phyloP scores from a whole-genome alignment of 2,113 vertebrate genomes.

The Erythrocercus mccallii region DNA sequence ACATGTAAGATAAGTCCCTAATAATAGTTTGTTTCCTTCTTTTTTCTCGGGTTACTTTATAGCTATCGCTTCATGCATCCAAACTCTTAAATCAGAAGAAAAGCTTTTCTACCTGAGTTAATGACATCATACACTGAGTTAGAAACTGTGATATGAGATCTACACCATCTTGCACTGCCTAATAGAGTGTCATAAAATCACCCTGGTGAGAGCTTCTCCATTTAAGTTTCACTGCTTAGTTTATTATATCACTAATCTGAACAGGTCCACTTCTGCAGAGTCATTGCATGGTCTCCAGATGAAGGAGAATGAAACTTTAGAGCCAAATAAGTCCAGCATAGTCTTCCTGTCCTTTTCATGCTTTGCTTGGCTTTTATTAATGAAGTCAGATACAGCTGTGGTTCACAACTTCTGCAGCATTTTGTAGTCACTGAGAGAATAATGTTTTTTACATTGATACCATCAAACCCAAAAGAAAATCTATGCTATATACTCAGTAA shows the following conservation, averaged over 20 bases:
- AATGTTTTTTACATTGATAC: neutral
- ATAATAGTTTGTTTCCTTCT: neutral
- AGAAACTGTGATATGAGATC: slow-evolving; percentile 42
- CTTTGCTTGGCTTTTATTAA: neutral
- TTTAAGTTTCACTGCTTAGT: slow-evolving; percentile 21
- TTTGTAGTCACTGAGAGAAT: neutral
- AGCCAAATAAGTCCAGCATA: neutral
- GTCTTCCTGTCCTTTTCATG: neutral
- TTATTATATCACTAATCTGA: neutral
- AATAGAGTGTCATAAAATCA: slow-evolving; percentile 23
- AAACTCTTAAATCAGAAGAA: neutral
- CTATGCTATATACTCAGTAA: neutral
- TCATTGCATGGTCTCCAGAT: neutral
- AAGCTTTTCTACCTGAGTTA: neutral
- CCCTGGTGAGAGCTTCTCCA: neutral
- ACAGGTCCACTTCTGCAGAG: neutral
- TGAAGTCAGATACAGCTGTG: neutral
- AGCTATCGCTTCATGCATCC: neutral
- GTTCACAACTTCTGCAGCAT: neutral
- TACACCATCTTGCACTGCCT: neutral
- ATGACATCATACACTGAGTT: neutral
- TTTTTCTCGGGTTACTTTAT: neutral
- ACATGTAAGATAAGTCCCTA: neutral
- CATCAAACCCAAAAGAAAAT: neutral
- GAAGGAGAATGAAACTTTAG: neutral